Evolutionary conservation across 2,113 vertebrate species (phyloP), one percentile per base, ranked within the genome.

Genomic region (Aleadryas rufinucha): DNA sequence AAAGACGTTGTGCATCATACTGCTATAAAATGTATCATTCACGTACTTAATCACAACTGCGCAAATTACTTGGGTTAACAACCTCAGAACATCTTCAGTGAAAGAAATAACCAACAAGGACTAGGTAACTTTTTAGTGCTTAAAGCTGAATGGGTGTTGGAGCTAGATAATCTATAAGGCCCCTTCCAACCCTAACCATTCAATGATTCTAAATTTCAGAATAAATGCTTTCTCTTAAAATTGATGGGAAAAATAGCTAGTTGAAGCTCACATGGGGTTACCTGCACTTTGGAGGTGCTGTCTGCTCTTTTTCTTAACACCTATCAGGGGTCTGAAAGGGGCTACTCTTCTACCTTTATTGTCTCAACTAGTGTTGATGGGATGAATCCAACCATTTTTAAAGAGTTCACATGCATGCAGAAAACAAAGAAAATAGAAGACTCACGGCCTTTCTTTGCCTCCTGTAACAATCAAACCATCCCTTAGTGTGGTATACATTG

Each of bases 381-480:
- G 18, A 84, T 35, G 30, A 87, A 84, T 61, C 4, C 63, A 66
- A 47, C 4, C 12, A 42, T 22, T 75, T 81, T 50, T 35, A 47
- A 87, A 78, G 27, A 44, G 60, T 21, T 57, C 4, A 64, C 0
- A 5, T 37, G 16, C n/a, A 60, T 7, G 16, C 17, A 80, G 53
- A 63, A 53, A 53, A 31, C 31, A 31, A 6, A 7, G 28, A 26
- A 33, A 41, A 79, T 70, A 61, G 11, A 17, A 2, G 17, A 99
- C 99, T 99, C 87, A 99, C 99, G 99, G 99, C 95, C 99, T 98
- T 90, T 99, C 99, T 92, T 99, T 99, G 98, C 99, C 99, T 24
- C 99, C 99, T 3, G 99, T 99, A 91, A 99, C 99, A 6, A 99
- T 99, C 85, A 99, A 98, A 37, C 99, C 99, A 5, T 99, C 99